These are phyloP conservation scores for Cecropterus lyciades DNA, from an alignment of 1,140 invertebrate genomes.

Conservation along the genomic window DNA sequence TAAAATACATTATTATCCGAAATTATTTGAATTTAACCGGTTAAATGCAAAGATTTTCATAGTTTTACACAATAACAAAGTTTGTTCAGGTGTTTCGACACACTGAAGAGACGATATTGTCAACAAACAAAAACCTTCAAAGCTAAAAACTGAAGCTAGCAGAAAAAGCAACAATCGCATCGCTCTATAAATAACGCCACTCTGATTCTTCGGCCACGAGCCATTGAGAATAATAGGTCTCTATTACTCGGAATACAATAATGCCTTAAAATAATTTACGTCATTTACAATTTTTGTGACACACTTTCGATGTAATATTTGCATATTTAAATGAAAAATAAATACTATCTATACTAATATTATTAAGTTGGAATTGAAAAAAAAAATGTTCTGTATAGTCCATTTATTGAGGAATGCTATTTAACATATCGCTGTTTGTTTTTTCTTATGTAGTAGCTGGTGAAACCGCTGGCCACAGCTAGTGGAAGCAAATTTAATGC, in stretches of 20 bases:
- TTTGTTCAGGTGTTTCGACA: conserved; percentile 30
- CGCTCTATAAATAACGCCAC: conserved; percentile 28
- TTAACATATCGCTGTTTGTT: too few relatives aligned
- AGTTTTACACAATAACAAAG: conserved; percentile 13
- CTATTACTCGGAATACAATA: not conserved
- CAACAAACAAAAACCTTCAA: conserved; percentile 34
- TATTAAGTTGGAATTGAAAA: too few relatives aligned
- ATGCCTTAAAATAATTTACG: conserved; percentile 4
- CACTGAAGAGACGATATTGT: conserved; percentile 26
- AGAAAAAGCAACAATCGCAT: conserved; percentile 25
- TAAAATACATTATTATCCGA: too few relatives aligned
- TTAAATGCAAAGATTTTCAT: conserved; percentile 2
- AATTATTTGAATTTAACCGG: not conserved
- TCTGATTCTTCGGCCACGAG: conserved; percentile 16
- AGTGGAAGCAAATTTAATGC: not conserved
- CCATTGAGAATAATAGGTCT: conserved; percentile 20
- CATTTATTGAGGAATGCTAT: too few relatives aligned
- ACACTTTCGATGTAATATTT: not conserved
- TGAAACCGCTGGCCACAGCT: too few relatives aligned
- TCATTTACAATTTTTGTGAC: not conserved
- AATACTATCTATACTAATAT: too few relatives aligned
- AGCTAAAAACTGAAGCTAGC: conserved; percentile 30
- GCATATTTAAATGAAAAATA: not conserved
- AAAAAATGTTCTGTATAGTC: too few relatives aligned
- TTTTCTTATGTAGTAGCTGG: too few relatives aligned